A percentile compares a stretch with the other conserved stretches of the same genome.
These are phyloP conservation scores for Tamandua tetradactyla DNA, from an alignment of 2,797 vertebrate genomes.

Conservation along the genomic window DNA sequence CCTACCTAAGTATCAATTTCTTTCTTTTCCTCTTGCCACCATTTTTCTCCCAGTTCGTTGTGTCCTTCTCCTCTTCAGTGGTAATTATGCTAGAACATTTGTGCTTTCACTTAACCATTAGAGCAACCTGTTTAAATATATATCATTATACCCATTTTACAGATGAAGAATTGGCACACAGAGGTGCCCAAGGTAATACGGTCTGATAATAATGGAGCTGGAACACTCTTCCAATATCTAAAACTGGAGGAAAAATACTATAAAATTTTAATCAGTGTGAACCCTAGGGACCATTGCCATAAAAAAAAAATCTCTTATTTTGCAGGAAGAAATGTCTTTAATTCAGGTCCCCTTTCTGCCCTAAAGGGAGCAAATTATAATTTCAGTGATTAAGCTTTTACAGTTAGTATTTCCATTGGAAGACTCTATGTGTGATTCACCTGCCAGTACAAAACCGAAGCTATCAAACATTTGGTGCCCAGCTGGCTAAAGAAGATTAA, in stretches of 20 bases:
- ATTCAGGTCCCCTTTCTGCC: constrained; percentile 53
- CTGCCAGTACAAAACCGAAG: constrained; percentile 44
- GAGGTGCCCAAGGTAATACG: background rate
- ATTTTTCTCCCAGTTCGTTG: background rate
- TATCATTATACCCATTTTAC: constrained; percentile 21
- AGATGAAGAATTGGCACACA: background rate
- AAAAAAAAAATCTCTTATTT: constrained; percentile 36
- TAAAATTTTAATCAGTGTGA: constrained; percentile 57
- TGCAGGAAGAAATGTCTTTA: constrained; percentile 48
- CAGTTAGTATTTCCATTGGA: constrained; percentile 55
- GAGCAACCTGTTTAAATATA: background rate
- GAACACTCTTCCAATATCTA: background rate
- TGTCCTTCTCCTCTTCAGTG: background rate
- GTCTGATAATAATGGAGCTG: background rate
- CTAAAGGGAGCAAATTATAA: constrained; percentile 57
- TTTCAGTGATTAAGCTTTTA: constrained; percentile 64
- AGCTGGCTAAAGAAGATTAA: constrained; percentile 72
- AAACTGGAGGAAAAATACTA: constrained; percentile 35
- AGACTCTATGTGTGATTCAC: constrained; percentile 57
- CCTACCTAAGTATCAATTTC: background rate
- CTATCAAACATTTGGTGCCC: constrained; percentile 62
- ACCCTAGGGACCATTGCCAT: background rate
- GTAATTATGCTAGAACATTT: background rate
- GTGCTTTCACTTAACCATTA: background rate
- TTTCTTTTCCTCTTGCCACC: background rate